Percentiles rank a stretch among this genome's conserved stretches.
phyloP scores from a whole-genome alignment of 2,113 vertebrate genomes.

The Pagrus major region DNA sequence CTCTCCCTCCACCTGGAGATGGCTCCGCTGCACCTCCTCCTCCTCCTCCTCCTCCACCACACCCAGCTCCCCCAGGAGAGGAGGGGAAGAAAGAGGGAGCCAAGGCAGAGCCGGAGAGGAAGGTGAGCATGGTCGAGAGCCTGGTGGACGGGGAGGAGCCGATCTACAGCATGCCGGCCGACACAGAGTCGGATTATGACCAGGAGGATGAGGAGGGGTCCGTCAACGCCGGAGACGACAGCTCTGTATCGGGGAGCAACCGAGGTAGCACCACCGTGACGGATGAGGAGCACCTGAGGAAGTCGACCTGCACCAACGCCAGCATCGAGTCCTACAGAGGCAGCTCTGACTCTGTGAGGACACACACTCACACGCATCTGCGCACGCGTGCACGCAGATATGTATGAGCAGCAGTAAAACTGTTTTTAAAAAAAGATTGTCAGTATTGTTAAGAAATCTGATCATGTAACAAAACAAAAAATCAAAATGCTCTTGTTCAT shows the following conservation, averaged over 20 bases:
- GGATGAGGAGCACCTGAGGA: slow-evolving; percentile 85
- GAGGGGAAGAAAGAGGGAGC: slow-evolving; percentile 51
- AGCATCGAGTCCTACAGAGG: slow-evolving; percentile 90
- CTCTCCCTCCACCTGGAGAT: slow-evolving; percentile 53
- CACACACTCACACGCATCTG: slow-evolving; percentile 73
- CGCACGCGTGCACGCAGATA: slow-evolving; percentile 71
- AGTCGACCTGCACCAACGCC: slow-evolving; percentile 89
- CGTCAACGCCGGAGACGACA: slow-evolving; percentile 82
- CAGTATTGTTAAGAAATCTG: neutral
- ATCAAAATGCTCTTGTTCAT: too few relatives aligned
- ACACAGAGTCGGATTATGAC: slow-evolving; percentile 92
- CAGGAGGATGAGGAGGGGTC: slow-evolving; percentile 91
- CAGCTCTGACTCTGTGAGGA: slow-evolving; percentile 92
- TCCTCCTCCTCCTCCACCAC: slow-evolving; percentile 60
- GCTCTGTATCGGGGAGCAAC: slow-evolving; percentile 78
- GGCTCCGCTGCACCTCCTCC: slow-evolving; percentile 39
- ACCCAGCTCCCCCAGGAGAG: slow-evolving; percentile 47
- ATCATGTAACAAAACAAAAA: neutral
- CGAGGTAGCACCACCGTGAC: slow-evolving; percentile 81
- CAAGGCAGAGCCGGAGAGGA: slow-evolving; percentile 68
- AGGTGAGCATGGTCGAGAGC: slow-evolving; percentile 81
- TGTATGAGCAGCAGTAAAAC: slow-evolving; percentile 61
- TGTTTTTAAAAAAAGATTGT: neutral
- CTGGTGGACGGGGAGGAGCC: slow-evolving; percentile 86
- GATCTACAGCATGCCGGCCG: slow-evolving; percentile 87